Percentiles rank a stretch among this genome's conserved stretches.
Evolutionary conservation across 2,888 invertebrate species (phyloP).

Genomic region (Holacanthella duospinosa): DNA sequence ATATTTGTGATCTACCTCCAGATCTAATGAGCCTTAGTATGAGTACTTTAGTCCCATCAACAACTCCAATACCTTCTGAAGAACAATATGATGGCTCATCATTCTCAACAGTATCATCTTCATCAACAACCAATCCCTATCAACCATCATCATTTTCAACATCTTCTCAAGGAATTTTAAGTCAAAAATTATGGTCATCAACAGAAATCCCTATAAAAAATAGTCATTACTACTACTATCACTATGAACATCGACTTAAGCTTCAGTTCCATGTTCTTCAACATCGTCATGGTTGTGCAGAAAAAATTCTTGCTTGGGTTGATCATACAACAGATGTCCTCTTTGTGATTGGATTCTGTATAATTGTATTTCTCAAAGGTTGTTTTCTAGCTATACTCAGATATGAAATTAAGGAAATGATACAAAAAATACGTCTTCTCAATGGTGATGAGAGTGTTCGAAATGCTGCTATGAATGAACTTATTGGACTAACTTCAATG

Average conservation of each 20-base stretch:
- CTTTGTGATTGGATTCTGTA: conserved; percentile 68
- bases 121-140: neutral
- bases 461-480: conserved; percentile 40
- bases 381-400: conserved; percentile 77
- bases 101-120: neutral
- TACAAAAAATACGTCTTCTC: conserved; percentile 74
- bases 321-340: conserved; percentile 67
- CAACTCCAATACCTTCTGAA: neutral
- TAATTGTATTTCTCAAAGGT: conserved; percentile 76
- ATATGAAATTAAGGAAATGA: conserved; percentile 42
- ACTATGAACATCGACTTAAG: conserved; percentile 12
- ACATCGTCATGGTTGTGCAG: conserved; percentile 55
- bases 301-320: conserved; percentile 61
- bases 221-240: neutral
- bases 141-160: neutral
- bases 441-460: conserved; percentile 48
- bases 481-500: conserved; percentile 33
- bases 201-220: neutral
- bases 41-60: too few relatives aligned
- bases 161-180: too few relatives aligned
- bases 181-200: too few relatives aligned
- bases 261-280: conserved; percentile 16
- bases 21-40: neutral
- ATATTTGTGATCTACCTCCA: conserved; percentile 1
- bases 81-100: too few relatives aligned